Base-by-base conservation (phyloP, 2,113 vertebrate species). In the Menura novaehollandiae region DNA sequence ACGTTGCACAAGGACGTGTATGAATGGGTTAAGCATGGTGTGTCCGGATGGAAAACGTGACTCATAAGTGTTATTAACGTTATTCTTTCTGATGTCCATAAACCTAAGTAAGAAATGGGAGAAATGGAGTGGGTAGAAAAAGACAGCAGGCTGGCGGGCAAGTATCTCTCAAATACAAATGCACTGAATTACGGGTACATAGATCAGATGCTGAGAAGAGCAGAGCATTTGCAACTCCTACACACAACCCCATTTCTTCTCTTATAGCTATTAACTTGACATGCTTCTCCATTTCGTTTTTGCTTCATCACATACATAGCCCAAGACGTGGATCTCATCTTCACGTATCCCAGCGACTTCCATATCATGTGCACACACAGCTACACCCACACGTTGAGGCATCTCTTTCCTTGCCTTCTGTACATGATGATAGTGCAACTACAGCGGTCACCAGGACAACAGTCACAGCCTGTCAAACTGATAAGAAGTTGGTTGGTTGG, bases 151-250 rank as follows among this genome's bases (percentile, higher is more conserved):
- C 79, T 86, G 80, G 79, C 23, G 0, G 72, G 73, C 56, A 92
- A 88, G 30, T 11, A 71, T 41, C 44, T 75, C 82, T 93, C 56
- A 71, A 83, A 89, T 13, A 93, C 60, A 94, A 93, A 85, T 10
- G 35, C n/a, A 86, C 52, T 27, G 35, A 75, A 85, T 74, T 55
- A 81, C 0, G 7, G 24, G 59, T 88, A 88, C 52, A 19, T n/a
- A 52, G 39, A 96, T 55, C 68, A 78, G 88, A 84, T 60, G 59
- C 85, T 63, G 43, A 78, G 59, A 59, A 74, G 51, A 86, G 73
- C 37, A 90, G 59, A 91, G 59, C 82, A 95, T 89, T 81, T 96
- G 76, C 85, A 94, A 89, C 82, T 93, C 92, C 88, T 78, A 94
- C 88, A 49, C 72, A 81, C 28, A 71, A 72, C 75, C 64, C 51